These are phyloP conservation scores for Neostethus bicornis DNA, from an alignment of 2,797 vertebrate species.

Conservation along the genomic window DNA sequence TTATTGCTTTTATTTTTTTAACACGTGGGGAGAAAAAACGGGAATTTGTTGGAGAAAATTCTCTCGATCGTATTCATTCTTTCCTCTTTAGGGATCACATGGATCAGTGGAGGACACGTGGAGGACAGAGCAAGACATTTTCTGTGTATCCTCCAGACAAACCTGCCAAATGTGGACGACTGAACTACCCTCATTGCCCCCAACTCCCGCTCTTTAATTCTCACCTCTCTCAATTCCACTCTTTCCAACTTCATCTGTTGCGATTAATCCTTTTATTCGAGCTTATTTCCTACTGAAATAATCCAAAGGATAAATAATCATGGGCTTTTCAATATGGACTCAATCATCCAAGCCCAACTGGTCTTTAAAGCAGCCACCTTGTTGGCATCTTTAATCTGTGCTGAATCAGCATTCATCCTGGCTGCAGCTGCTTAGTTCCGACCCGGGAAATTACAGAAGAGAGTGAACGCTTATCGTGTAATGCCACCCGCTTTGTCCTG, in stretches of 20 bases:
- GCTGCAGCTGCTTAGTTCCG: constrained; percentile 36
- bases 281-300: constrained; percentile 29
- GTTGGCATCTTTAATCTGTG: constrained; percentile 29
- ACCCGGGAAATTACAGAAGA: constrained; percentile 42
- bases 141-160: constrained; percentile 57
- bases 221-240: constrained; percentile 10
- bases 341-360: constrained; percentile 53
- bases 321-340: constrained; percentile 45
- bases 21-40: too few relatives aligned
- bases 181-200: constrained; percentile 16
- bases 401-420: constrained; percentile 31
- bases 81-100: constrained; percentile 33
- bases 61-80: constrained; percentile 16
- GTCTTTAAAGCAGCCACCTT: constrained; percentile 45
- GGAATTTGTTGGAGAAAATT: too few relatives aligned
- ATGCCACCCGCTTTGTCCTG: constrained; percentile 39
- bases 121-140: constrained; percentile 37
- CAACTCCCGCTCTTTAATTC: neutral
- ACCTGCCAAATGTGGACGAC: constrained; percentile 45
- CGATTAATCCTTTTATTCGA: constrained; percentile 27
- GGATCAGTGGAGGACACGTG: constrained; percentile 44
- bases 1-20: too few relatives aligned
- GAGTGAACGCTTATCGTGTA: constrained; percentile 46
- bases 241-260: constrained; percentile 24
- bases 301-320: constrained; percentile 47